These are phyloP conservation scores for Sesamia inferens DNA, from an alignment of 2,888 invertebrate species.

Conservation along the genomic window DNA sequence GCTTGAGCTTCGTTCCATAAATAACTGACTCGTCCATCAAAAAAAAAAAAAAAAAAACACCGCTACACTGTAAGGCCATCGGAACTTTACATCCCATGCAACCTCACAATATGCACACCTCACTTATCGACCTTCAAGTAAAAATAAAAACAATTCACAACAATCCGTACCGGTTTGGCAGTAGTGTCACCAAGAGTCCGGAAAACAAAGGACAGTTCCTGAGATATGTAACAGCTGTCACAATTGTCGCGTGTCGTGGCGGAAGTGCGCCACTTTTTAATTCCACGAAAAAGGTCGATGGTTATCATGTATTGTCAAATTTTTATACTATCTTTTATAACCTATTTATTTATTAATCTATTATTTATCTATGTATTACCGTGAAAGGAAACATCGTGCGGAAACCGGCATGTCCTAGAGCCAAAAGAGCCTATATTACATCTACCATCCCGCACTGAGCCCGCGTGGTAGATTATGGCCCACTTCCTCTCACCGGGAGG, in stretches of 20 bases:
- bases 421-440: no score
- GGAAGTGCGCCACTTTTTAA: slow-evolving; percentile 17
- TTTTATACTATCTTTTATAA: background rate
- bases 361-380: no score
- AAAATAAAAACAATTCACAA: slow-evolving; percentile 22
- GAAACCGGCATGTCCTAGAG: no score
- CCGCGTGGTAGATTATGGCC: no score
- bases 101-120: slow-evolving; percentile 7
- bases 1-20: background rate
- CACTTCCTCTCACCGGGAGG: no score
- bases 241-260: background rate
- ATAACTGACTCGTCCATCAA: background rate
- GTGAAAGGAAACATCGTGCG: no score
- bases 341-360: no score
- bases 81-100: slow-evolving; percentile 13
- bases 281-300: slow-evolving; percentile 19
- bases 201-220: slow-evolving; percentile 40
- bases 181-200: slow-evolving; percentile 16
- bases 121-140: slow-evolving; percentile 29
- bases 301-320: background rate
- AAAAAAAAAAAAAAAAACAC: slow-evolving; percentile 8
- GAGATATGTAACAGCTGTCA: slow-evolving; percentile 12
- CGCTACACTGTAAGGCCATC: slow-evolving; percentile 32
- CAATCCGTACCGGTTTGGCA: slow-evolving; percentile 33
- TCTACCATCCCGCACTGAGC: no score